These are phyloP conservation scores for Drosophila kambysellisi DNA, from an alignment of 2,888 invertebrate genomes.

Conservation along the genomic window DNA sequence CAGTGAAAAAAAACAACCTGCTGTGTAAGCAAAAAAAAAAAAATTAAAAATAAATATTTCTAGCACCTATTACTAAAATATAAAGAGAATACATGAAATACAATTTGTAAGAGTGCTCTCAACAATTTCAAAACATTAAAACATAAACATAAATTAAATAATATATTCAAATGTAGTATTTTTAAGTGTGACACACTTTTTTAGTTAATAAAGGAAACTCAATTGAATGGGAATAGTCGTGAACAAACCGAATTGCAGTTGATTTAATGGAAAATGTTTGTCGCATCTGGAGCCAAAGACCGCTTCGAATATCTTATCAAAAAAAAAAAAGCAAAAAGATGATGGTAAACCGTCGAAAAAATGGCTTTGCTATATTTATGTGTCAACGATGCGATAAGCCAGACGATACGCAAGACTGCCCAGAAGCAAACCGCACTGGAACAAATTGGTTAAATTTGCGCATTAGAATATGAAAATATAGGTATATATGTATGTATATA, in stretches of 20 bases:
- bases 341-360: background rate
- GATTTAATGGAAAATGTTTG: constrained; percentile 5
- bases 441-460: constrained; percentile 57
- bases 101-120: background rate
- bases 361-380: constrained; percentile 33
- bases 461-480: constrained; percentile 17
- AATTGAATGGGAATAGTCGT: background rate
- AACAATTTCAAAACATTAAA: background rate
- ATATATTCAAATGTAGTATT: background rate
- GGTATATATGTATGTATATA: background rate
- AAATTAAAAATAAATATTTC: too few species aligned
- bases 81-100: background rate
- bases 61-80: too few species aligned
- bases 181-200: background rate
- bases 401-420: background rate
- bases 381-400: constrained; percentile 30
- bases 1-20: background rate
- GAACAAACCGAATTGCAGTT: background rate
- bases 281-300: constrained; percentile 9
- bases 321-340: background rate
- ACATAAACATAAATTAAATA: background rate
- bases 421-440: constrained; percentile 25
- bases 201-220: background rate
- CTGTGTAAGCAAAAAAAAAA: background rate
- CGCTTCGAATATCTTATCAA: constrained; percentile 24